Base-by-base conservation (phyloP, 2,888 invertebrate species). In the Disparrhopalites patrizii region DNA sequence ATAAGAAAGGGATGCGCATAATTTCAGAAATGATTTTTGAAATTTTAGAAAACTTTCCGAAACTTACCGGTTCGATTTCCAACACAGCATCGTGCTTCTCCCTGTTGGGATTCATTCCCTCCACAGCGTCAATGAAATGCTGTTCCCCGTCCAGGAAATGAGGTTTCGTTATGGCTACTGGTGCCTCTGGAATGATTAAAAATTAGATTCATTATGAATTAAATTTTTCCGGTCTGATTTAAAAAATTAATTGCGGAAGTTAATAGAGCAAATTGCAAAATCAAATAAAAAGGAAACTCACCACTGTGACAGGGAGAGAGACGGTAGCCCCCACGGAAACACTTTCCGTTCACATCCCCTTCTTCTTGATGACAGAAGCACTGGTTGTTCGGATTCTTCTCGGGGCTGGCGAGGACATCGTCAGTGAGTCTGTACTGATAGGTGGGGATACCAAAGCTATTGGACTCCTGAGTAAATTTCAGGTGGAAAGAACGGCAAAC, bases 401-500 rank as follows among this genome's bases (percentile, higher is more conserved):
- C 25, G 2, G 72, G 69, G 55, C 71, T 66, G 50, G 68, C 68
- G 1, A 73, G 33, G 27, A 68, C 54, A 3, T 25, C 40, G 20
- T 62, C 27, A 3, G 73, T 70, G 2, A 71, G 28, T 8, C 57
- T 69, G 47, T 72, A 76, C 50, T 70, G 68, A 27, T 68, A 70
- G 4, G 68, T 70, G 1, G 60, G 65, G 25, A 76, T 73, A 13
- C 72, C 74, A 51, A 71, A 62, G 38, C 62, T 70, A 23, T 71
- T 68, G 5, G 66, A 50, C 20, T 74, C 72, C 28, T 62, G 50
- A 8, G 70, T 64, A 50, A 63, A 76, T 1, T 51, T 69, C 25
- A 74, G 40, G 60, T 68, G 69, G 4, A 73, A 28, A 2, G 74
- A 69, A 7, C 75, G 52, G 47, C 72, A 74, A 15, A 71, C 62